A percentile compares a stretch with the other conserved stretches of the same genome.
Evolutionary conservation across 2,113 vertebrate species (phyloP).

Genomic region (Pyrgilauda ruficollis): DNA sequence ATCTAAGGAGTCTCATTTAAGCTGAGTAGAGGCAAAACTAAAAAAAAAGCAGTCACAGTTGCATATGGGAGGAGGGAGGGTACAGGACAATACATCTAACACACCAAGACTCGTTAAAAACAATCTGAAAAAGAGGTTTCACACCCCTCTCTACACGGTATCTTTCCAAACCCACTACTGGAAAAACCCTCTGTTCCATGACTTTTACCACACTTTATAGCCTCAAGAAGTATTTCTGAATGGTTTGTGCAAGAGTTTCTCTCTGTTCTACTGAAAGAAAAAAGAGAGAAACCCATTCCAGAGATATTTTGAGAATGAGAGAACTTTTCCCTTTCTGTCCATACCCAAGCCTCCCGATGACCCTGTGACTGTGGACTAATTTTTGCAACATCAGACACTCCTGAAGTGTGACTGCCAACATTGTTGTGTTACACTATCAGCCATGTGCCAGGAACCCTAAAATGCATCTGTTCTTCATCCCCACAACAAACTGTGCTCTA

Average conservation of each 20-base stretch:
- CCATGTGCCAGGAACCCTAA: neutral
- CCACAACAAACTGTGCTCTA: neutral
- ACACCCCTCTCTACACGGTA: neutral
- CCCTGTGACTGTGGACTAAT: neutral
- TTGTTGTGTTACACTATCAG: neutral
- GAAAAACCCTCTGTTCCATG: neutral
- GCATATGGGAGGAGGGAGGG: neutral
- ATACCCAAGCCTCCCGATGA: neutral
- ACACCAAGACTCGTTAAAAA: neutral
- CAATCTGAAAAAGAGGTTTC: neutral
- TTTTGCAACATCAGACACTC: neutral
- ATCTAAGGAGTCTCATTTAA: neutral
- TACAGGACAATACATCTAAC: neutral
- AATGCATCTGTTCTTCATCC: rapidly evolving
- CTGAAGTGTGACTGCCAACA: neutral
- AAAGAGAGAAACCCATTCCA: neutral
- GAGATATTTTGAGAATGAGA: neutral
- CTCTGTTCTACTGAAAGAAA: neutral
- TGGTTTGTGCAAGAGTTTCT: neutral
- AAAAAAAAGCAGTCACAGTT: neutral
- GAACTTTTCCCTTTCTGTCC: neutral
- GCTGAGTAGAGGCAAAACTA: neutral
- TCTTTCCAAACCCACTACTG: neutral
- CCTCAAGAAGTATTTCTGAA: neutral
- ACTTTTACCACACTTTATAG: neutral